Conservation (phyloP, 2,797 vertebrate genomes). For the Neosilurus mollespiculum region DNA sequence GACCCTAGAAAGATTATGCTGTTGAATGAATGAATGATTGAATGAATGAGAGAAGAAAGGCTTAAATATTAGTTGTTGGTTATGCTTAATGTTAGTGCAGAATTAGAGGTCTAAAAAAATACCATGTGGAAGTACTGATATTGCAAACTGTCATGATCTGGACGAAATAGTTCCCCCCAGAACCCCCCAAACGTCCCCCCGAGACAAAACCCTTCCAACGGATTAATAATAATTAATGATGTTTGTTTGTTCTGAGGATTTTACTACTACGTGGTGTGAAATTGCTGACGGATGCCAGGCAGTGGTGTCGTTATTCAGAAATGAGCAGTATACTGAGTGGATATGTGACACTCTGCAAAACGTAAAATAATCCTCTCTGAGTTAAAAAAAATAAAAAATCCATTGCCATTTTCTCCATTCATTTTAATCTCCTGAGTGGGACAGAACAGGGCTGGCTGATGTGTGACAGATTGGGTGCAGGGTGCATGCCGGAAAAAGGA, state of each 20-base stretch:
- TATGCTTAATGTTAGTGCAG: too few species aligned
- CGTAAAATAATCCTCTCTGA: conserved; percentile 69
- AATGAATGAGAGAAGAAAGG: too few species aligned
- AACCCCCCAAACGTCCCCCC: too few species aligned
- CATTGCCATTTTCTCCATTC: conserved; percentile 42
- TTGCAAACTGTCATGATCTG: too few species aligned
- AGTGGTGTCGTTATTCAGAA: conserved; percentile 32
- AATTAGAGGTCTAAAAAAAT: too few species aligned
- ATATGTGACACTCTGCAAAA: conserved; percentile 35
- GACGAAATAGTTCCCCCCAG: too few species aligned
- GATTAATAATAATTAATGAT: conserved; percentile 30
- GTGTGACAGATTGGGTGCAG: conserved; percentile 59
- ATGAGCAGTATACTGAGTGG: conserved; percentile 20
- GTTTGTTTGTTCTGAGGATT: conserved; percentile 6
- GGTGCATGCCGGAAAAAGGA: conserved; percentile 8
- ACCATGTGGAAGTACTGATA: too few species aligned
- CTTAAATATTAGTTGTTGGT: too few species aligned
- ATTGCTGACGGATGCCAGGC: conserved; percentile 2
- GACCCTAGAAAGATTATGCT: too few species aligned
- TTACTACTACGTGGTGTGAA: not conserved
- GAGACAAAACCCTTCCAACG: too few species aligned
- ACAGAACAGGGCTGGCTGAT: conserved; percentile 65
- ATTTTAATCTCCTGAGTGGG: conserved; percentile 67
- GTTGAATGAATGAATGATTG: too few species aligned
- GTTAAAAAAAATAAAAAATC: conserved; percentile 13